Evolutionary conservation across 2,113 vertebrate genomes (phyloP).

Genomic region (Eclectus roratus): DNA sequence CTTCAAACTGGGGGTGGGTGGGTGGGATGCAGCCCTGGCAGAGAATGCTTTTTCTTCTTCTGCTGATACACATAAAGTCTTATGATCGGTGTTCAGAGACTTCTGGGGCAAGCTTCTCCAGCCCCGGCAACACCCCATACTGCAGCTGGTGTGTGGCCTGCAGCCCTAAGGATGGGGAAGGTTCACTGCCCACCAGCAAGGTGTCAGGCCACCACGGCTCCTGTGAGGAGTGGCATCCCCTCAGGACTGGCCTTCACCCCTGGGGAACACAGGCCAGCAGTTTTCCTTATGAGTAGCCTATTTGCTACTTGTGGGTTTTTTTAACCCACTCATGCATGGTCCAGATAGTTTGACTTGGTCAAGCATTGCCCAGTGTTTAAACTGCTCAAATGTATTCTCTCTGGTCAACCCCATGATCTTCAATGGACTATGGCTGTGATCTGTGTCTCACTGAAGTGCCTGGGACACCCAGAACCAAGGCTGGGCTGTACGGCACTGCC

Average conservation of each 20-base stretch:
- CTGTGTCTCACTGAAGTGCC: not conserved
- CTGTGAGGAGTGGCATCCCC: not conserved
- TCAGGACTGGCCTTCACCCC: not conserved
- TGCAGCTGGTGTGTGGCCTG: not conserved
- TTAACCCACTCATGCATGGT: rapidly evolving
- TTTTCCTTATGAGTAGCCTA: not conserved
- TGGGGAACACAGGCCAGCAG: rapidly evolving
- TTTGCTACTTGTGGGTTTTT: not conserved
- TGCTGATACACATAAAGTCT: not conserved
- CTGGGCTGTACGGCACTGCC: rapidly evolving
- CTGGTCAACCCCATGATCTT: not conserved
- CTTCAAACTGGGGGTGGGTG: not conserved
- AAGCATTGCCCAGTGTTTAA: not conserved
- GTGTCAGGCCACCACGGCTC: not conserved
- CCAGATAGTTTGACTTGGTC: not conserved
- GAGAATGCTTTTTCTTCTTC: not conserved
- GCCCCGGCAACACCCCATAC: rapidly evolving
- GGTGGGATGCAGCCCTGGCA: not conserved
- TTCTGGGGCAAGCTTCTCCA: not conserved
- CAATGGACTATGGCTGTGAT: rapidly evolving
- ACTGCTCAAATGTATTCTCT: not conserved
- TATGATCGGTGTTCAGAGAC: not conserved
- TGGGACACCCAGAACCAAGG: rapidly evolving
- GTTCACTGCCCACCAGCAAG: not conserved
- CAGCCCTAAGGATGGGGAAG: not conserved